Conservation (phyloP, 2,888 invertebrate genomes). For the Euphydryas editha region DNA sequence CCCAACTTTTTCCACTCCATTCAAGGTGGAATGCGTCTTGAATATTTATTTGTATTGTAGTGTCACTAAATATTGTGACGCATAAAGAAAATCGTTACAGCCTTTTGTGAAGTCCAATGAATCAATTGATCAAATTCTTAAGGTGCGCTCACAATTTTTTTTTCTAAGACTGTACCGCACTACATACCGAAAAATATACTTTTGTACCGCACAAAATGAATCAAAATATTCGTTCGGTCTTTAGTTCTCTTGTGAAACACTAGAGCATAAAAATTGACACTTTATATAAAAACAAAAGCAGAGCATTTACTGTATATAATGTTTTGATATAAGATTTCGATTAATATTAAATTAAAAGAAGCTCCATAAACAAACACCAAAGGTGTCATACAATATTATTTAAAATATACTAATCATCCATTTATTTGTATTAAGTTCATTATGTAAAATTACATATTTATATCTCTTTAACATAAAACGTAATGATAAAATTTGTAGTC, state of each 20-base stretch:
- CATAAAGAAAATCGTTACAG: slow-evolving; percentile 20
- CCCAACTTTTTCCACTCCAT: slow-evolving; percentile 43
- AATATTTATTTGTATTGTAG: slow-evolving; percentile 47
- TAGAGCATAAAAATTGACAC: too few species aligned
- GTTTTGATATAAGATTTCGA: too few species aligned
- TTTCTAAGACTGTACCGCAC: too few species aligned
- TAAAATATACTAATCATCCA: neutral
- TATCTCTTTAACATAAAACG: neutral
- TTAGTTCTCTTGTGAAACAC: too few species aligned
- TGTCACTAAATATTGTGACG: slow-evolving; percentile 43
- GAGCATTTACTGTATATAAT: slow-evolving; percentile 1
- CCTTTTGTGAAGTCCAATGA: neutral
- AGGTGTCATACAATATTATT: neutral
- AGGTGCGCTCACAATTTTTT: neutral
- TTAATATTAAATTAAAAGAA: too few species aligned
- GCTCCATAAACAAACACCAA: too few species aligned
- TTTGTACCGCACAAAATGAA: too few species aligned
- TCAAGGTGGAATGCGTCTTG: slow-evolving; percentile 43
- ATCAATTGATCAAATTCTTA: neutral
- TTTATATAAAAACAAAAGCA: too few species aligned
- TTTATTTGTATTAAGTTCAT: neutral
- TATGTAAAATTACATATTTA: neutral
- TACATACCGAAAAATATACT: too few species aligned
- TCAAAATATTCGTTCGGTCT: too few species aligned
- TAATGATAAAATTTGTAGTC: too few species aligned